Percentiles rank a stretch among this genome's conserved stretches.
These are phyloP conservation scores for Mormyrus iriodes DNA, from an alignment of 2,113 vertebrate genomes.

Conservation along the genomic window DNA sequence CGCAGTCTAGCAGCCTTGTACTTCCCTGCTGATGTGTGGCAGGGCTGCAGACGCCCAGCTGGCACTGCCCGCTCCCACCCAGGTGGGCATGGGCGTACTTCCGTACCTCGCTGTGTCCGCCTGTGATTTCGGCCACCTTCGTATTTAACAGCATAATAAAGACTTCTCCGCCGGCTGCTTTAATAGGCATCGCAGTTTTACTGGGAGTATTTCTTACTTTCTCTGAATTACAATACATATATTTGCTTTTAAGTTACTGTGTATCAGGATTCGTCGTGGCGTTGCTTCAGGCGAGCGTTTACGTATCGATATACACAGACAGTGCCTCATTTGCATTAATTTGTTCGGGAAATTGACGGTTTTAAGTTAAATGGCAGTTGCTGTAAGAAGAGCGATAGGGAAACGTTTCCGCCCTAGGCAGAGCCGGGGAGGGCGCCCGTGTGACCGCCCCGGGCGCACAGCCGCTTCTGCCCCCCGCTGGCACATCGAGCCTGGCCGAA, in stretches of 20 bases:
- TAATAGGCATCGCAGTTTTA: neutral
- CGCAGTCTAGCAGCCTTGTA: neutral
- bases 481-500: neutral
- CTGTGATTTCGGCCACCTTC: neutral
- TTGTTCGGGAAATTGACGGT: neutral
- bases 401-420: neutral
- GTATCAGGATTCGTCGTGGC: neutral
- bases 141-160: neutral
- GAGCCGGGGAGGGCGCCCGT: neutral
- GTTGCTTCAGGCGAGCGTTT: neutral
- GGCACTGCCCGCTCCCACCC: neutral
- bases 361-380: neutral
- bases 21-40: neutral
- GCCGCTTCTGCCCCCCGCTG: no score
- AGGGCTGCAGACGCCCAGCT: neutral
- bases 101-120: neutral
- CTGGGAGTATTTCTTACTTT: neutral
- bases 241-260: neutral
- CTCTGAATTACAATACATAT: neutral
- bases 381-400: neutral
- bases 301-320: neutral
- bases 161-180: no score
- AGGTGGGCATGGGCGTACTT: neutral
- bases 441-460: no score
- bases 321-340: neutral